Evolutionary conservation across 2,888 invertebrate species (phyloP).

Genomic region (Heliconius ismenius): DNA sequence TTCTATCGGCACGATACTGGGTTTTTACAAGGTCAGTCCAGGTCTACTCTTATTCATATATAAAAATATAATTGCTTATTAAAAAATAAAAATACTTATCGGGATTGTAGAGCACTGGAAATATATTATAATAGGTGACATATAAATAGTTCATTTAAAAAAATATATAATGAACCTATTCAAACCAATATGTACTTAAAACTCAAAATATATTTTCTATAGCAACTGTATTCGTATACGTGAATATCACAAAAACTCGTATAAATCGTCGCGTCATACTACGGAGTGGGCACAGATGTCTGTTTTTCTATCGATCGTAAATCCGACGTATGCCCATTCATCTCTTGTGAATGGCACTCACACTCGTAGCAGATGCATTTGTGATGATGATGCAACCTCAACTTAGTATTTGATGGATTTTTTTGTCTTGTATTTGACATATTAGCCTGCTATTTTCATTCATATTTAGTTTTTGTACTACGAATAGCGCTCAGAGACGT

Average conservation of each 20-base stretch:
- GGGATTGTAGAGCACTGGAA: too few relatives aligned
- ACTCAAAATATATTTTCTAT: neutral
- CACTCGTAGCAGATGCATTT: conserved; percentile 29
- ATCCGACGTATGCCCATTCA: conserved; percentile 42
- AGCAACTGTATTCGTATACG: neutral
- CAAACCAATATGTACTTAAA: neutral
- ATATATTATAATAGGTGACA: too few relatives aligned
- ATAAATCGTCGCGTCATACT: conserved; percentile 35
- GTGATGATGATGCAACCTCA: conserved; percentile 22
- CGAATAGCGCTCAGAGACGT: neutral
- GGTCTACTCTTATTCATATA: too few relatives aligned
- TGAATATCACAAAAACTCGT: conserved; percentile 23
- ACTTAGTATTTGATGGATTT: conserved; percentile 4
- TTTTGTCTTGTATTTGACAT: conserved; percentile 8
- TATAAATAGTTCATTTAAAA: too few relatives aligned
- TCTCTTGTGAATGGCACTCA: conserved; percentile 43
- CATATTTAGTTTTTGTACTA: neutral
- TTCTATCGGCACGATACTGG: too few relatives aligned
- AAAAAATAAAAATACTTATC: too few relatives aligned
- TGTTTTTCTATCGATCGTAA: conserved; percentile 47
- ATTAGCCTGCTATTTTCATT: neutral
- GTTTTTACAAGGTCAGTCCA: too few relatives aligned
- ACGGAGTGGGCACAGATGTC: conserved; percentile 39
- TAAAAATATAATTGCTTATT: too few relatives aligned
- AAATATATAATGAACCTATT: too few relatives aligned